Conservation (phyloP, 2,888 invertebrate genomes). For the Brenthis daphne region DNA sequence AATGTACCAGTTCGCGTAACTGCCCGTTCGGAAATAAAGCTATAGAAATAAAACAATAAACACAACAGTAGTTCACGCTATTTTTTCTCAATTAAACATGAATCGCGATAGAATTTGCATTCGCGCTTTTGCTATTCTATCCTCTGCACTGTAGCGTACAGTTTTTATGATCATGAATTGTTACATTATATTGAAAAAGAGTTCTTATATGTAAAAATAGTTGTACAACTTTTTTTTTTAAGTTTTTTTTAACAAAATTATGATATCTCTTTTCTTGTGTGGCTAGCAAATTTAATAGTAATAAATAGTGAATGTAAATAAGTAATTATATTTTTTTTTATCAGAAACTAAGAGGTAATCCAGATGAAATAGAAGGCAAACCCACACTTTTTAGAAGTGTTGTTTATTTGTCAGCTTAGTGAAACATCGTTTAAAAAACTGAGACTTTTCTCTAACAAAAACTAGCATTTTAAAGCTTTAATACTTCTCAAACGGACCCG, state of each 20-base stretch:
- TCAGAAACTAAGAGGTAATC: too few species aligned
- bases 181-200: slow-evolving; percentile 14
- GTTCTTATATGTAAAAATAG: slow-evolving; percentile 9
- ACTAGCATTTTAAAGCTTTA: too few species aligned
- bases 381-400: too few species aligned
- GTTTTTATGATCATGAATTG: slow-evolving; percentile 18
- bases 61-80: slow-evolving; percentile 13
- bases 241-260: background rate
- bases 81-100: slow-evolving; percentile 29
- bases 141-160: background rate
- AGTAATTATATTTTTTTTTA: too few species aligned
- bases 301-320: too few species aligned
- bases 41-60: slow-evolving; percentile 25
- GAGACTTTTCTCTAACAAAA: too few species aligned
- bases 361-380: too few species aligned
- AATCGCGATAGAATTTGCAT: slow-evolving; percentile 21
- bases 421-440: too few species aligned
- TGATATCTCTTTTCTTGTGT: background rate
- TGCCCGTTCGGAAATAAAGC: slow-evolving; percentile 25
- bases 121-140: slow-evolving; percentile 6
- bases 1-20: slow-evolving; percentile 19
- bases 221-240: background rate
- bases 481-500: too few species aligned
- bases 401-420: too few species aligned
- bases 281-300: too few species aligned